Evolutionary conservation across 2,797 vertebrate genomes (phyloP), one percentile per base, ranked within the genome.

Genomic region (Clarias fuscus): DNA sequence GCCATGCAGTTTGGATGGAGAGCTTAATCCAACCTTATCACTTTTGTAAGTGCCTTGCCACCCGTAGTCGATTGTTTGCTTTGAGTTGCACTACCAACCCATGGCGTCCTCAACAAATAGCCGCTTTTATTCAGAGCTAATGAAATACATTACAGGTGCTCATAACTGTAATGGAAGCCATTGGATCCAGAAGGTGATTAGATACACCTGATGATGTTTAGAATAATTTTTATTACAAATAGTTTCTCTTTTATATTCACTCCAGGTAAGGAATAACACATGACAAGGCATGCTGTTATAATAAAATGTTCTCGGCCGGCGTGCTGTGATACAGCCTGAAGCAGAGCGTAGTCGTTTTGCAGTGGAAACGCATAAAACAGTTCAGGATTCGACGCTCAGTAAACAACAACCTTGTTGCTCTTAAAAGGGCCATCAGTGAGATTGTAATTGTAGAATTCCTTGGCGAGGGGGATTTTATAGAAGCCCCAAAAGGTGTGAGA

Each of bases 361-460:
- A 53, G 13, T 67, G 14, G 15, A 81, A 48, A 81, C 27, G 40
- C 64, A 68, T 56, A 1, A 68, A 82, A 24, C 27, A 0, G 43
- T 53, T 68, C 64, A 30, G n/a, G 80, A 68, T 68, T 56, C 14
- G 15, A 82, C 10, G 40, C 64, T 82, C 43, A 80, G n/a, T 48
- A 82, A 82, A 82, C 37, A 81, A 48, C 37, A 33, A 14, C 80
- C 43, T 33, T 56, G 14, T 33, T 68, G 64, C 33, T 33, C n/a
- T 82, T 56, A 68, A 82, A 82, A 68, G 64, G 80, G 80, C 64
- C 80, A 68, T 76, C 72, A 83, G 27, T 71, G 79, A 40, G 58
- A 61, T 64, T 62, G 56, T 84, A 68, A 79, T 84, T 80, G 76
- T 75, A 75, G 27, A 64, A 75, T 33, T 81, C 83, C 68, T 76